Evolutionary conservation across 2,113 vertebrate species (phyloP), one percentile per base, ranked within the genome.

Genomic region (Gasterosteus aculeatus): DNA sequence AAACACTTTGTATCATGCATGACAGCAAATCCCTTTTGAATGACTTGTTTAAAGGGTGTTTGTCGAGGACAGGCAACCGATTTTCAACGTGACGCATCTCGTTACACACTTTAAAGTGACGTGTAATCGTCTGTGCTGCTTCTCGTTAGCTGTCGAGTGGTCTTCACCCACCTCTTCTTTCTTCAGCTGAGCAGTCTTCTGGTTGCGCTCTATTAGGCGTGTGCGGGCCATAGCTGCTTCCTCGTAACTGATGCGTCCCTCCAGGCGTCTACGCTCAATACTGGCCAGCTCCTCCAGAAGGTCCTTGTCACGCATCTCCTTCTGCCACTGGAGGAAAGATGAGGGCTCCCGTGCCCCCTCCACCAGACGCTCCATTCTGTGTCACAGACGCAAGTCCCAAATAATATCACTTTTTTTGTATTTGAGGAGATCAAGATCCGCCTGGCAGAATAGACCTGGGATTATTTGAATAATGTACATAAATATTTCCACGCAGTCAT

Each of bases 251-350:
- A 98, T 95, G 74, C 93, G 94, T 11, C 94, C 94, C 78, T 92
- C 95, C 61, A 97, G 89, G 26, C 88, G 90, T 58, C 91, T 93
- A 57, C 89, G 94, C 66, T 94, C 94, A 38, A 75, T 82, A 18
- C 84, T 92, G 5, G 89, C 91, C 83, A 94, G 80, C 85, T 94
- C 88, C 61, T 96, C 93, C 82, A 94, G 94, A 72, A 90, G 29
- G 83, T 96, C 96, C 90, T 89, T 94, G 16, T 92, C 91, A 39
- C 80, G 92, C 95, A 95, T 95, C 85, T 95, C 94, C 82, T 88
- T 94, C 88, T 97, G 96, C 96, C 96, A 96, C 89, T 95, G 91
- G 0, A 96, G 89, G 90, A 96, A 98, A 63, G 94, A 91, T 0
- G 95, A 95, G 9, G 93, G 89, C 66, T 98, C 96, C 2, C 80